Evolutionary conservation across 2,888 invertebrate genomes (phyloP).

Genomic region (Endomychus coccineus): DNA sequence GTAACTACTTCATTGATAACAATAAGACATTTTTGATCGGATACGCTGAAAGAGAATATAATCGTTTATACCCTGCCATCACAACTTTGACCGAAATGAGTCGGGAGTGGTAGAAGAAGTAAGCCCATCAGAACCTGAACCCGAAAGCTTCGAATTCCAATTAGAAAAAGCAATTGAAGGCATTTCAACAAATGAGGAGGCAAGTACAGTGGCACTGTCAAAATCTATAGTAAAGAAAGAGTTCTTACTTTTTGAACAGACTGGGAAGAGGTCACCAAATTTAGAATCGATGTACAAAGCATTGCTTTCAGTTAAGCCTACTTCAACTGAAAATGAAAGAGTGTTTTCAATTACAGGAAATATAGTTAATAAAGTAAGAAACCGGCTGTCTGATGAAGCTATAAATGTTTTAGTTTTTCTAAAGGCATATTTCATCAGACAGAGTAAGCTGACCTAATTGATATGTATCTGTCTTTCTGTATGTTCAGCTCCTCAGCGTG

Average conservation of each 20-base stretch:
- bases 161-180: background rate
- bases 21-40: slow-evolving; percentile 10
- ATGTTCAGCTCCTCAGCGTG: no score
- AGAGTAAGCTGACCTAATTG: slow-evolving; percentile 5
- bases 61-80: slow-evolving; percentile 10
- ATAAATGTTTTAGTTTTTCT: slow-evolving; percentile 9
- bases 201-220: slow-evolving; percentile 4
- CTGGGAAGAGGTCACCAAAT: slow-evolving; percentile 1
- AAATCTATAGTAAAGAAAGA: slow-evolving; percentile 3
- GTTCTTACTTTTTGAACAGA: slow-evolving; percentile 7
- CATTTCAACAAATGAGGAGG: slow-evolving; percentile 1
- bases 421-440: slow-evolving; percentile 6
- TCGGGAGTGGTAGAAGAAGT: slow-evolving; percentile 7
- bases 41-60: slow-evolving; percentile 10
- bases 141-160: slow-evolving; percentile 6
- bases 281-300: slow-evolving; percentile 9
- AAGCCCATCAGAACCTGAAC: slow-evolving; percentile 11
- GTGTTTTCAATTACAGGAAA: slow-evolving; percentile 10
- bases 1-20: slow-evolving; percentile 10
- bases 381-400: slow-evolving; percentile 11
- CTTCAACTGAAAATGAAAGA: slow-evolving; percentile 9
- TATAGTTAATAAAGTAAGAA: slow-evolving; percentile 11
- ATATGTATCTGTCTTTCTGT: no score
- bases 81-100: slow-evolving; percentile 10
- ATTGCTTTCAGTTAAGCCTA: slow-evolving; percentile 7